Evolutionary conservation across 2,113 vertebrate genomes (phyloP).

Genomic region (Stegastes partitus): DNA sequence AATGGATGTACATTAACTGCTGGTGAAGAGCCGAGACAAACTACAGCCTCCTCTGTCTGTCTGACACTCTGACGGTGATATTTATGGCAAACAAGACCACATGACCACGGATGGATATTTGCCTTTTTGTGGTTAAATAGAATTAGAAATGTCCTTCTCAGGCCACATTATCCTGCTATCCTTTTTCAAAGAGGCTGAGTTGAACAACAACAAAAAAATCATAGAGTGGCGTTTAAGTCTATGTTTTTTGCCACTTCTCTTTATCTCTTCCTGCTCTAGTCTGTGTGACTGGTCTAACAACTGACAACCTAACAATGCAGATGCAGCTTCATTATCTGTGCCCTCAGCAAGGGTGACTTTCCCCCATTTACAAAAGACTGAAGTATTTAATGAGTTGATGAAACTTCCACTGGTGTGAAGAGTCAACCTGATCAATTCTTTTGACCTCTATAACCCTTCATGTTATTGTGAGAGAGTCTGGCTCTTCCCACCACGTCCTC

Average conservation of each 20-base stretch:
- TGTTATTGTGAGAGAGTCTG: conserved; percentile 42
- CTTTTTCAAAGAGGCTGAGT: not conserved
- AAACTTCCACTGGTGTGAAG: conserved; percentile 5
- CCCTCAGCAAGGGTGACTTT: conserved; percentile 4
- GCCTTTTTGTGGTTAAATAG: conserved; percentile 34
- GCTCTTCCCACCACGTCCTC: conserved; percentile 28
- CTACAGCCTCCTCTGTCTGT: conserved; percentile 45
- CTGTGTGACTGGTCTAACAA: not conserved
- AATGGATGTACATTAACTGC: conserved; percentile 33
- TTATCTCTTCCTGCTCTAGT: not conserved
- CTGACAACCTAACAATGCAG: not conserved
- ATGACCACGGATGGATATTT: conserved; percentile 39
- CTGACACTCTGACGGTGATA: conserved; percentile 56
- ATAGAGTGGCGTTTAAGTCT: not conserved
- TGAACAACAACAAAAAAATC: not conserved
- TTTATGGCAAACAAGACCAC: conserved; percentile 32
- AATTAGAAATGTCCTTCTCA: conserved; percentile 65
- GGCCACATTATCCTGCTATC: conserved; percentile 20
- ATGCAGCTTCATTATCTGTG: conserved; percentile 4
- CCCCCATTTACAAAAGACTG: conserved; percentile 7
- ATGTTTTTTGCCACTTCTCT: not conserved
- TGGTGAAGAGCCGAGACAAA: conserved; percentile 12
- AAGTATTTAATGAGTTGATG: conserved; percentile 27
- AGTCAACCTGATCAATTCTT: conserved; percentile 43
- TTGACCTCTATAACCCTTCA: conserved; percentile 11